phyloP scores from a whole-genome alignment of 2,797 vertebrate genomes.

The Crypturellus tataupa region DNA sequence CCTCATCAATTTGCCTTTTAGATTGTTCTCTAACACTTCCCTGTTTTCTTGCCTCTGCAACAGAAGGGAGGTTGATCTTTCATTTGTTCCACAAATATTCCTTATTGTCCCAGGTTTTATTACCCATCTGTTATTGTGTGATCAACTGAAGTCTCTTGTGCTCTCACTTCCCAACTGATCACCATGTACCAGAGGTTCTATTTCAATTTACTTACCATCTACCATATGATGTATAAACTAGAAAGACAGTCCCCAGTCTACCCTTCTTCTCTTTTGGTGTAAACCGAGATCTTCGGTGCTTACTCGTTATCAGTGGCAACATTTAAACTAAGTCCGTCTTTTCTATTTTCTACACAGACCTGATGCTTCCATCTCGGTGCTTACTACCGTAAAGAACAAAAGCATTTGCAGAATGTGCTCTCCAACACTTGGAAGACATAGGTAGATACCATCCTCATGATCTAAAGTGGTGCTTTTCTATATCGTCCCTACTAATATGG shows the following conservation, averaged over 20 bases:
- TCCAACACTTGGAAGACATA: neutral
- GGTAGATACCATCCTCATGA: neutral
- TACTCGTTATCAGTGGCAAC: neutral
- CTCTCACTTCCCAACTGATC: conserved; percentile 55
- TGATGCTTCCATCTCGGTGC: neutral
- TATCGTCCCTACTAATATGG: neutral
- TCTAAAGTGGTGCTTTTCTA: neutral
- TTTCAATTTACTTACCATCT: conserved; percentile 51
- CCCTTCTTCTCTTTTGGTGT: conserved; percentile 16
- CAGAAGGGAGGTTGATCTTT: conserved; percentile 73
- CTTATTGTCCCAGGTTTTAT: conserved; percentile 67
- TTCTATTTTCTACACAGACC: neutral
- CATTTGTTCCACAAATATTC: conserved; percentile 69
- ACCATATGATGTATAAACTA: conserved; percentile 17
- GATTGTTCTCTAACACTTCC: conserved; percentile 62
- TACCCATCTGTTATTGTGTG: conserved; percentile 62
- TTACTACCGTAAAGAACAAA: neutral
- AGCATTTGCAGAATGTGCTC: neutral
- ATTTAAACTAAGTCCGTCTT: conserved; percentile 22
- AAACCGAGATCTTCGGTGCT: conserved; percentile 1
- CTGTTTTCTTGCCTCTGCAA: conserved; percentile 49
- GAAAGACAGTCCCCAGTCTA: conserved; percentile 24
- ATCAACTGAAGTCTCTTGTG: conserved; percentile 46
- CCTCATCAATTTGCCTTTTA: conserved; percentile 67
- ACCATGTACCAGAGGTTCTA: conserved; percentile 30